Base-by-base conservation (phyloP, 1,140 invertebrate genomes). In the Eubasilissa regina region DNA sequence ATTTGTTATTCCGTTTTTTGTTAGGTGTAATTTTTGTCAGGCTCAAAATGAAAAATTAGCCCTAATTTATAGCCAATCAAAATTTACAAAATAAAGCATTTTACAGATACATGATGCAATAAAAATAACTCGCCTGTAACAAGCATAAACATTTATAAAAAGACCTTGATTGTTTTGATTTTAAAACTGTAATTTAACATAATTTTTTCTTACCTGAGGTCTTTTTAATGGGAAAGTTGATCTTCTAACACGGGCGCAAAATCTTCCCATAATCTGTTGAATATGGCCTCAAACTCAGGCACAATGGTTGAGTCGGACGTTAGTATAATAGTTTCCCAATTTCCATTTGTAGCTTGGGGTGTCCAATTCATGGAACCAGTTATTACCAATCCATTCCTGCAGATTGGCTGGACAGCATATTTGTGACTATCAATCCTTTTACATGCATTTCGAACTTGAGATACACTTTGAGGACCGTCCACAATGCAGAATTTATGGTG, bases 311-410 rank as follows among this genome's bases (percentile, higher is more conserved):
- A 9, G 17, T 70, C 17, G 9, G 45, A 51, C 4, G 47, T 70
- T 19, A 51, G 45, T 47, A 70, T 12, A 48, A 70, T 6, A 25
- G 9, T 19, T 51, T 70, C 66, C 11, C 35, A 70, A 19, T 70
- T 70, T 9, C 17, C 44, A 48, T n/a, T 17, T 7, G 44, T 47
- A n/a, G 17, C 66, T 21, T 17, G 47, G 0, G 44, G 10, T 11
- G 45, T 70, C 66, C 66, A 70, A 51, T 70, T 70, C 66, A 70
- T 70, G 11, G 66, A 70, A 10, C 66, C 66, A 8, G 12, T 21
- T 11, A 70, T 48, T 15, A 70, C 45, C 4, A 70, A 51, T 17
- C 66, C 66, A 53, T 53, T 35, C 45, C 19, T 51, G 25, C 51
- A 51, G 9, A 19, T 11, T 48, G 45, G 17, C 25, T 35, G 1